A percentile compares a stretch with the other conserved stretches of the same genome.
These are phyloP conservation scores for Parelbella ahira DNA, from an alignment of 2,888 invertebrate species.

Conservation along the genomic window DNA sequence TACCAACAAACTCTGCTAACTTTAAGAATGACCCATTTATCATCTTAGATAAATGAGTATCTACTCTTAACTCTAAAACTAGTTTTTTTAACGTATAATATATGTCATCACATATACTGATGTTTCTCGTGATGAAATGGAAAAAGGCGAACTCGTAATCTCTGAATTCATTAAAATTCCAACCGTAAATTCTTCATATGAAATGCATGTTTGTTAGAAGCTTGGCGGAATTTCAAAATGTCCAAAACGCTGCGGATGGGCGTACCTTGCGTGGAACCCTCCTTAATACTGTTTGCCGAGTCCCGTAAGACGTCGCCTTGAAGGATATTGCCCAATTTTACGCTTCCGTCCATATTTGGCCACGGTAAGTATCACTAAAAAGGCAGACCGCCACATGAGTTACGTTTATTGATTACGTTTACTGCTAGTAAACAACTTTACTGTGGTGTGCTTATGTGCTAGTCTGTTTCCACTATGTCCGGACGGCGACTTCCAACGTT, in stretches of 20 bases:
- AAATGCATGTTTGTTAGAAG: too few relatives aligned
- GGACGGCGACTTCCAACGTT: too few relatives aligned
- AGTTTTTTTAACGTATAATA: too few relatives aligned
- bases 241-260: constrained; percentile 5
- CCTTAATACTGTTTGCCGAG: constrained; percentile 22
- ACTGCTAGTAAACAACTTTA: constrained; percentile 68
- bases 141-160: too few relatives aligned
- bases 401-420: constrained; percentile 74
- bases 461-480: constrained; percentile 46
- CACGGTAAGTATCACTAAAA: constrained; percentile 58
- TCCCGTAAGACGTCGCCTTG: constrained; percentile 19
- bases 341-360: constrained; percentile 47
- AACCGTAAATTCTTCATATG: too few relatives aligned
- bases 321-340: constrained; percentile 39
- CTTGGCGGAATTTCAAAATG: constrained; percentile 14
- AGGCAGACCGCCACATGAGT: constrained; percentile 57
- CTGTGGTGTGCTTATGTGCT: constrained; percentile 47
- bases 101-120: too few relatives aligned
- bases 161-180: too few relatives aligned
- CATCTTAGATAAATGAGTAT: too few relatives aligned
- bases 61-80: too few relatives aligned
- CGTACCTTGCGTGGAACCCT: constrained; percentile 13
- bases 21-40: too few relatives aligned
- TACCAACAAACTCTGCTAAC: too few relatives aligned
- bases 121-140: too few relatives aligned